Base-by-base conservation (phyloP, 2,113 vertebrate genomes). In the Typhlomys cinereus region DNA sequence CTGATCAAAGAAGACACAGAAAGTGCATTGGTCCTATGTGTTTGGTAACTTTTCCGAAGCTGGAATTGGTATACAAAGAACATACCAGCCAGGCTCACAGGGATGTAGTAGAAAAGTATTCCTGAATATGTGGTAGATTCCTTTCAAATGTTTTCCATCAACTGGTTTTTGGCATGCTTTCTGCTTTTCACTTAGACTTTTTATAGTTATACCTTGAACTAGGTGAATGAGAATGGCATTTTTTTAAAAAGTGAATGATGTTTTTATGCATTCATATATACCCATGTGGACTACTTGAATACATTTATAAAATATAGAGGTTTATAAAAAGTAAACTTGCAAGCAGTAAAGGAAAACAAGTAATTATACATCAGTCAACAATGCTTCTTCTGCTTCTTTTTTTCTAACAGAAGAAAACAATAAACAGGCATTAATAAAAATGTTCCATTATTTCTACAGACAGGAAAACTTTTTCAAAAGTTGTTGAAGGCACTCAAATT, bases 351-450 rank as follows among this genome's bases (percentile, higher is more conserved):
- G 67, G 21, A 92, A 94, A 74, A 96, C 90, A 85, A 80, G 29
- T 4, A 66, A 92, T 96, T 96, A 94, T 76, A 94, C 96, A 97
- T 93, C 85, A 95, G 93, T 96, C 96, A 96, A 88, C 67, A 97
- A 97, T 96, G 85, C 95, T 97, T 97, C 97, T 96, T 96, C 95
- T 96, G 95, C 97, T 95, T 97, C 81, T 93, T 94, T 86, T 96
- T 59, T 95, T n/a, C 74, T 95, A 96, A 96, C 78, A 95, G 95
- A 97, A 96, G 95, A 97, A 97, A 98, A 96, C 88, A 97, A 73
- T 96, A 96, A 97, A 97, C 97, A 98, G 97, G 98, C 96, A 97
- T 98, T 98, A 97, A 97, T 98, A 96, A 98, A 97, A 97, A 95
- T 95, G 95, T 62, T 57, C 76, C 62, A 95, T 95, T 94, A 67